A percentile compares a stretch with the other conserved stretches of the same genome.
Conservation (phyloP, 2,888 invertebrate genomes). For the Yponomeuta cagnagella region DNA sequence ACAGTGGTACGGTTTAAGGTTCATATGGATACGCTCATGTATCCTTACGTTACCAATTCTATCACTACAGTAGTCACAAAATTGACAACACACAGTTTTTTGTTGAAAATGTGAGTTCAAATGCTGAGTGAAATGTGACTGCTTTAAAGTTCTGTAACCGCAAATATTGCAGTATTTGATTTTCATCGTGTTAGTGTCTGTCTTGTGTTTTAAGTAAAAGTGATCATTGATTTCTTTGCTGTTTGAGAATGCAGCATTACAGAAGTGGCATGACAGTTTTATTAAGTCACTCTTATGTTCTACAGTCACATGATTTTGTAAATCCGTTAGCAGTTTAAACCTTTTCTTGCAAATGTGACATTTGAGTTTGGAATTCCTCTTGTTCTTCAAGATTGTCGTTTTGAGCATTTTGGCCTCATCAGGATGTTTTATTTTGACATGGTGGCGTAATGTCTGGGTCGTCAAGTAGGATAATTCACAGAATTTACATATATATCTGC, state of each 20-base stretch:
- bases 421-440: constrained; percentile 32
- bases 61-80: constrained; percentile 34
- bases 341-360: constrained; percentile 33
- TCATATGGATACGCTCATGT: constrained; percentile 35
- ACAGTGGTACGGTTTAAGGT: constrained; percentile 30
- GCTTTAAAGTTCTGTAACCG: constrained; percentile 33
- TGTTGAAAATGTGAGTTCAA: constrained; percentile 26
- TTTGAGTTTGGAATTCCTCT: constrained; percentile 26
- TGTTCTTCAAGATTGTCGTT: constrained; percentile 24
- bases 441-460: constrained; percentile 29
- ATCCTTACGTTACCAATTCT: constrained; percentile 34
- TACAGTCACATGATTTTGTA: constrained; percentile 27
- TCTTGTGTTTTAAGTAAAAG: constrained; percentile 17
- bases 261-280: constrained; percentile 27
- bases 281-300: constrained; percentile 24
- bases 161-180: constrained; percentile 28
- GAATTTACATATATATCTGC: constrained; percentile 32
- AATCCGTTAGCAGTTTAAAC: constrained; percentile 23
- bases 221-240: constrained; percentile 26
- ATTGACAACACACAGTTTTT: constrained; percentile 28
- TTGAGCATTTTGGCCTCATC: constrained; percentile 24
- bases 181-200: constrained; percentile 8
- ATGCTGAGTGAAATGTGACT: constrained; percentile 34
- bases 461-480: constrained; percentile 36
- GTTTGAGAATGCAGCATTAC: constrained; percentile 28